phyloP scores from a whole-genome alignment of 2,888 invertebrate genomes.

The Limnephilus auricula region DNA sequence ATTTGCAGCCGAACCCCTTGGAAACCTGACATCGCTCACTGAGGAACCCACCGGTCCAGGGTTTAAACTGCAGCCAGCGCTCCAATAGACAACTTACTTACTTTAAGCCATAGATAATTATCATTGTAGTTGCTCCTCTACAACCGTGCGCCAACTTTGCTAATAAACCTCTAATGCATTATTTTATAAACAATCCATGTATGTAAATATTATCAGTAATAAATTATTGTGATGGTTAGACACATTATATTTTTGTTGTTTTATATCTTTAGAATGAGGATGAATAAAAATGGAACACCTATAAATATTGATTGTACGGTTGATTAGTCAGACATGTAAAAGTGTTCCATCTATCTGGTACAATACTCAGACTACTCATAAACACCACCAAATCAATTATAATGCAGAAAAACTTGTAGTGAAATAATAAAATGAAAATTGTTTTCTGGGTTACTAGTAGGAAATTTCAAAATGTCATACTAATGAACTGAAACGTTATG shows the following conservation, averaged over 20 bases:
- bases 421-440: too few species aligned
- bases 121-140: background rate
- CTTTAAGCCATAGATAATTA: constrained; percentile 14
- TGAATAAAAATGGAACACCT: background rate
- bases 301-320: too few species aligned
- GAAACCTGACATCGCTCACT: constrained; percentile 91
- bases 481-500: too few species aligned
- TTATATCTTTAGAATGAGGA: background rate
- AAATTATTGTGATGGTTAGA: background rate
- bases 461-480: too few species aligned
- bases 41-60: constrained; percentile 95
- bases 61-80: constrained; percentile 84
- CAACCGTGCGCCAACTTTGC: background rate
- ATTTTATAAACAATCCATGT: background rate
- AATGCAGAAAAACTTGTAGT: too few species aligned
- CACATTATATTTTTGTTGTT: background rate
- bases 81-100: constrained; percentile 68
- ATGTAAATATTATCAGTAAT: constrained; percentile 2
- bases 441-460: too few species aligned
- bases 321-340: too few species aligned
- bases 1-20: constrained; percentile 94
- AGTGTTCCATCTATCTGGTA: too few species aligned
- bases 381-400: too few species aligned
- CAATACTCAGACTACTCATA: too few species aligned
- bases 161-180: background rate